Conservation (phyloP, 30 jellyfish, hydroid and myxozoan genomes). For the Aurelia sp. region DNA sequence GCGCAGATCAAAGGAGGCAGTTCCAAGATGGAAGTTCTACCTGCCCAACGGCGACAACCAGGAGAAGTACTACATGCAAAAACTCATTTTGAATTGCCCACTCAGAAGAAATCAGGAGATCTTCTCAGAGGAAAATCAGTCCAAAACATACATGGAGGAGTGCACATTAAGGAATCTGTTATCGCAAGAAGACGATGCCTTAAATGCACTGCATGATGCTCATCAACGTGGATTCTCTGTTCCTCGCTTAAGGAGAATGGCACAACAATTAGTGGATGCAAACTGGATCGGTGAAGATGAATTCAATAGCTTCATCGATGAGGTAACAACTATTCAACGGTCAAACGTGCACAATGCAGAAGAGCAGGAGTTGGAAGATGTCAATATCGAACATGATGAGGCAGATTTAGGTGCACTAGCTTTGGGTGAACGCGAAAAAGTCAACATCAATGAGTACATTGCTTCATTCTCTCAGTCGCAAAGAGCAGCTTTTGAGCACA, state of each 20-base stretch:
- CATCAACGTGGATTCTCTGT: neutral
- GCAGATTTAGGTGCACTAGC: conserved; percentile 1
- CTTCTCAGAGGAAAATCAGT: neutral
- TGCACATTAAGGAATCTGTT: neutral
- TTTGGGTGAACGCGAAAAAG: neutral
- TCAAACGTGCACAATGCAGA: neutral
- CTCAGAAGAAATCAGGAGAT: neutral
- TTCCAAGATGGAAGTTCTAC: conserved; percentile 17
- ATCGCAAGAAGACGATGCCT: conserved; percentile 2
- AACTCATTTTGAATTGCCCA: conserved; percentile 5
- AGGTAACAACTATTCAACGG: neutral
- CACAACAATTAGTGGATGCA: neutral
- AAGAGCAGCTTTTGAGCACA: neutral
- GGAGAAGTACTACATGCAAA: conserved; percentile 25
- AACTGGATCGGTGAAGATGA: conserved; percentile 10
- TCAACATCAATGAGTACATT: neutral
- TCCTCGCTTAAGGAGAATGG: neutral
- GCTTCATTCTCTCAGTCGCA: neutral
- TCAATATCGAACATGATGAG: neutral
- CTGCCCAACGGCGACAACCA: conserved; percentile 13
- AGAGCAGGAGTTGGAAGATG: neutral
- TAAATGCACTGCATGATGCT: conserved; percentile 9
- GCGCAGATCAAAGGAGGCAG: neutral
- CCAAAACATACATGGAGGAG: conserved; percentile 38
- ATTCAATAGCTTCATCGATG: conserved; percentile 5